Conservation (phyloP, 2,888 invertebrate genomes). For the Parasteatoda lunata region DNA sequence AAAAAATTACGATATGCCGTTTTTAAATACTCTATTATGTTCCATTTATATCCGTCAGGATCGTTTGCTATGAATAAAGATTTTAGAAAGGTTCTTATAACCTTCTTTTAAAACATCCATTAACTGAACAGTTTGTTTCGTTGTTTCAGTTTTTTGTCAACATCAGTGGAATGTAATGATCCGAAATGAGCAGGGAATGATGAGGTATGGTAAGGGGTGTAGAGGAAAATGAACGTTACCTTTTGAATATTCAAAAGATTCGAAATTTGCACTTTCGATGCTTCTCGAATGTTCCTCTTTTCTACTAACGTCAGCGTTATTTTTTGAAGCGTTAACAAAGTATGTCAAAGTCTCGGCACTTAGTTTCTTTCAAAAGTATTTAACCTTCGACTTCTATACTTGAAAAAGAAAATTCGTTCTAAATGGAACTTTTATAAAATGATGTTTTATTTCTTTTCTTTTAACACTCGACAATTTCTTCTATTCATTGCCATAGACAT, state of each 20-base stretch:
- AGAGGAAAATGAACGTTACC: conserved; percentile 35
- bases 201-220: conserved; percentile 5
- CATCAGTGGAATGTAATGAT: conserved; percentile 45
- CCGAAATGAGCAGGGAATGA: conserved; percentile 49
- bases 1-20: no score
- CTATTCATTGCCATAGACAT: no score
- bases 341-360: conserved; percentile 57
- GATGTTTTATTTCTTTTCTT: conserved; percentile 45
- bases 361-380: conserved; percentile 62
- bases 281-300: conserved; percentile 38
- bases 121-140: conserved; percentile 47
- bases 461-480: no score
- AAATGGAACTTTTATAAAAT: conserved; percentile 50
- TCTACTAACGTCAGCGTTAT: conserved; percentile 47
- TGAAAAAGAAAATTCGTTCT: conserved; percentile 41
- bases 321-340: conserved; percentile 62
- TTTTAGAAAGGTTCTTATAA: background rate
- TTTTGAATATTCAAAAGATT: conserved; percentile 60
- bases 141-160: conserved; percentile 25
- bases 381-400: conserved; percentile 53
- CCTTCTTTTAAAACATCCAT: conserved; percentile 52
- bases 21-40: no score
- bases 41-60: no score
- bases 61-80: no score
- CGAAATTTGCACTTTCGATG: conserved; percentile 51